Conservation (phyloP, 2,797 vertebrate species). For the Lepidocolaptes lacrymiger region DNA sequence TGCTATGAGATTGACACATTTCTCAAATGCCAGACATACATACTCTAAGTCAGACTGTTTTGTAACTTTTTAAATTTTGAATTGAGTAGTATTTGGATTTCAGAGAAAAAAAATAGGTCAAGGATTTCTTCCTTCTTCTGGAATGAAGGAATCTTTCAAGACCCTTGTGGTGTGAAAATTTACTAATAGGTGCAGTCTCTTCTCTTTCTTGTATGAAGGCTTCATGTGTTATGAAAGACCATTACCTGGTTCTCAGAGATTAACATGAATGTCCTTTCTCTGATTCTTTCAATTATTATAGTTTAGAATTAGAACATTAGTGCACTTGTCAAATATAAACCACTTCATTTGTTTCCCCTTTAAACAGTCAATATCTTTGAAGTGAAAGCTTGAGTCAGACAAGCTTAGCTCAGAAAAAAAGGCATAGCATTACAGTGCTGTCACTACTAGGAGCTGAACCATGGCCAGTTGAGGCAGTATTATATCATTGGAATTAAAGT, state of each 20-base stretch:
- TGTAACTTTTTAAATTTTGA: not conserved
- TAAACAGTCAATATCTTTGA: not conserved
- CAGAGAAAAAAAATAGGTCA: not conserved
- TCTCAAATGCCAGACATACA: not conserved
- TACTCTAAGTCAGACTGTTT: not conserved
- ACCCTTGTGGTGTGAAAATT: not conserved
- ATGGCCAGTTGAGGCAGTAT: slow-evolving; percentile 58
- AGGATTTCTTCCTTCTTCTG: not conserved
- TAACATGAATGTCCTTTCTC: not conserved
- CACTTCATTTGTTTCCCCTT: not conserved
- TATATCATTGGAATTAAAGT: slow-evolving; percentile 71
- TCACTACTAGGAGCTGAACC: slow-evolving; percentile 64
- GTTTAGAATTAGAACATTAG: not conserved
- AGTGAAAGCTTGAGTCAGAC: not conserved
- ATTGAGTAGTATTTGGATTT: not conserved
- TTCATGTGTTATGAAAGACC: not conserved
- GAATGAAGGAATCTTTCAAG: not conserved
- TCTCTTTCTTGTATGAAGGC: not conserved
- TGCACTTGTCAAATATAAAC: not conserved
- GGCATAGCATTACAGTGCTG: slow-evolving; percentile 60
- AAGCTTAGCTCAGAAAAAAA: not conserved
- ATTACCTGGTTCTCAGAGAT: not conserved
- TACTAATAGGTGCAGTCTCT: not conserved
- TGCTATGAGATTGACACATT: not conserved
- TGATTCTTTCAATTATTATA: not conserved